Evolutionary conservation across 1,140 invertebrate genomes (phyloP).

Genomic region (Frieseomelitta varia): DNA sequence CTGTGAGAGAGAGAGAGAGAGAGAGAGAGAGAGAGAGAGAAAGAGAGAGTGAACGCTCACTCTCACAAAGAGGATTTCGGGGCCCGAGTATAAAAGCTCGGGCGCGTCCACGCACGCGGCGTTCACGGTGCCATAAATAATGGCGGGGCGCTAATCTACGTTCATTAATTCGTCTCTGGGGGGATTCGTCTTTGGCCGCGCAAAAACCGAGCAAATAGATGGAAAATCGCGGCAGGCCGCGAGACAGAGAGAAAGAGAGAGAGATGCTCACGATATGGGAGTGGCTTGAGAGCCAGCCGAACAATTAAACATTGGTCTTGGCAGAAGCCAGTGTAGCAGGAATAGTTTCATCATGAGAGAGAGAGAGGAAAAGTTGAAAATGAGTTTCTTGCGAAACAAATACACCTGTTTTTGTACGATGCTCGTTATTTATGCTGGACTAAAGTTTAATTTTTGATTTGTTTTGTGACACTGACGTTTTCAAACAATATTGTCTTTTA

Average conservation of each 20-base stretch:
- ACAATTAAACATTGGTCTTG: conserved; percentile 72
- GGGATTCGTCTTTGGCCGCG: conserved; percentile 24
- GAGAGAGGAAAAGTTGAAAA: no score
- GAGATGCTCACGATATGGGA: neutral
- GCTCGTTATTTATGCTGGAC: no score
- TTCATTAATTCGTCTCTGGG: conserved; percentile 43
- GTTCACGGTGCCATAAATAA: conserved; percentile 34
- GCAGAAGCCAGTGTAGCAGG: no score
- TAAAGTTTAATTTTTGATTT: no score
- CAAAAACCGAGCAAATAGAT: neutral
- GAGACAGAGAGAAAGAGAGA: neutral
- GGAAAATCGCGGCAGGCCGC: conserved; percentile 16
- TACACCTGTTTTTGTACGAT: no score
- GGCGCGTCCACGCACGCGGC: neutral
- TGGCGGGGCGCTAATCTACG: conserved; percentile 41
- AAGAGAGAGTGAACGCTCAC: neutral
- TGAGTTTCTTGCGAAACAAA: no score
- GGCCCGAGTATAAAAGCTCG: conserved; percentile 27
- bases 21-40: no score
- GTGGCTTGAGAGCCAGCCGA: conserved; percentile 66
- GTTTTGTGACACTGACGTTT: no score
- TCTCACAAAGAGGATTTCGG: neutral
- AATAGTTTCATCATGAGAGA: no score
- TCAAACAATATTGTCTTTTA: no score
- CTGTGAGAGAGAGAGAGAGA: no score